Evolutionary conservation across 2,888 invertebrate genomes (phyloP), one percentile per base, ranked within the genome.

Genomic region (Drosophila pseudotalamancana): DNA sequence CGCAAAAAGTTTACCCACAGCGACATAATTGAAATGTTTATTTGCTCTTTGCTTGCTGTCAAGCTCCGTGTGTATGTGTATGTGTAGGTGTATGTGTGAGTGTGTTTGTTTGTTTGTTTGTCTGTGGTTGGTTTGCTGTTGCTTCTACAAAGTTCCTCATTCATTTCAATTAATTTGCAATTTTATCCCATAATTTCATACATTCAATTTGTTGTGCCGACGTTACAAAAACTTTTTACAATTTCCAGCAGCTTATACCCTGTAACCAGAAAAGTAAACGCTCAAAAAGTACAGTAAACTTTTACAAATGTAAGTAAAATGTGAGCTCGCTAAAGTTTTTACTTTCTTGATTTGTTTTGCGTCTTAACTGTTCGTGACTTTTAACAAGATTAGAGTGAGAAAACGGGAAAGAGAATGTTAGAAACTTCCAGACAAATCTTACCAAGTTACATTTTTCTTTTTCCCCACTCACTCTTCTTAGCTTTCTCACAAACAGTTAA

Each of bases 11-110:
- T 72, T 65, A 43, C 14, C 39, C 43, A 35, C 54, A 63, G 75
- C 69, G 65, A 80, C 79, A 77, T 79, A 79, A 82, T 80, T 82
- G 77, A 80, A 82, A 79, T 80, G 79, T 77, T 77, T 67, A 73
- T 67, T 72, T 77, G 49, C 49, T 45, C 14, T 65, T 72, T 74
- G 77, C 48, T 67, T 60, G 55, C 4, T 25, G 14, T 21, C 2
- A 37, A 21, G 34, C 4, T 32, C 3, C 11, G 1, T 4, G 23
- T 49, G 11, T 18, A 8, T 32, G 39, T 55, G 27, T 32, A 12
- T 48, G 43, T 9, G 2, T 43, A 16, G 23, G 6, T 31, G 19
- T 66, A 12, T 49, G 2, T 19, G 25, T 48, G 4, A 49, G 12
- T 35, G 39, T 39, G 8, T 34, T n/a, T 35, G 1, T 55, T 21